Evolutionary conservation across 2,797 vertebrate species (phyloP).

Genomic region (Acomys russatus): DNA sequence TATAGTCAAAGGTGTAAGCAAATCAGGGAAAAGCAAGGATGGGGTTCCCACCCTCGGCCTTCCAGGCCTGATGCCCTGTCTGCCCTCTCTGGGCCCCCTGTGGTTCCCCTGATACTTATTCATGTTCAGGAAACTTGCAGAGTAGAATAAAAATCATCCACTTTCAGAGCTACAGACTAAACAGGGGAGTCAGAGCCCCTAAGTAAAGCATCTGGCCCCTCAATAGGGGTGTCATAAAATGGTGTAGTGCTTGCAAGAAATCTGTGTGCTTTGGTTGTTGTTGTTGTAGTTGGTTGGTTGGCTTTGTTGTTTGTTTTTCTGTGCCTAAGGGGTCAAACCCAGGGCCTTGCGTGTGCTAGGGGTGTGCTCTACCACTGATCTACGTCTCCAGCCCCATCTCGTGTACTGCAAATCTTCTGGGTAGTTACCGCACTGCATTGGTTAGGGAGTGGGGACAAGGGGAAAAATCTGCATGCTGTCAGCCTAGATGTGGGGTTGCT

Average conservation of each 20-base stretch:
- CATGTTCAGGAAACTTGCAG: neutral
- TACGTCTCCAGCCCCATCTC: neutral
- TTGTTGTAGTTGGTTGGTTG: neutral
- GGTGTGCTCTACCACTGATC: neutral
- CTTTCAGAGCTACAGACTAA: constrained; percentile 31
- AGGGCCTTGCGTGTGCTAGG: neutral
- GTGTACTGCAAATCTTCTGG: neutral
- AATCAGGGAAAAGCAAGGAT: constrained; percentile 16
- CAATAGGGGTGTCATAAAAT: neutral
- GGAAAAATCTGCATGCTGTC: neutral
- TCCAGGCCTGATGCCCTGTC: neutral
- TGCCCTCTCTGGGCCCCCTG: neutral
- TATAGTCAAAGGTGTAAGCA: neutral
- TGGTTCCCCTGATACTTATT: neutral
- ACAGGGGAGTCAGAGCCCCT: neutral
- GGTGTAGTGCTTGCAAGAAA: neutral
- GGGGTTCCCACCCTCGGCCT: neutral
- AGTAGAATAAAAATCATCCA: neutral
- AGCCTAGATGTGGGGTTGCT: neutral
- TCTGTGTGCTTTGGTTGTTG: neutral
- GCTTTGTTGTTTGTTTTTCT: neutral
- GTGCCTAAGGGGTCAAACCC: neutral
- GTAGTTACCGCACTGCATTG: neutral
- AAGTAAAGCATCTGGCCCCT: neutral
- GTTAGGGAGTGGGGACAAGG: neutral